A percentile compares a stretch with the other conserved stretches of the same genome.
phyloP scores from a whole-genome alignment of 2,888 invertebrate species.

The Cantharis rustica region DNA sequence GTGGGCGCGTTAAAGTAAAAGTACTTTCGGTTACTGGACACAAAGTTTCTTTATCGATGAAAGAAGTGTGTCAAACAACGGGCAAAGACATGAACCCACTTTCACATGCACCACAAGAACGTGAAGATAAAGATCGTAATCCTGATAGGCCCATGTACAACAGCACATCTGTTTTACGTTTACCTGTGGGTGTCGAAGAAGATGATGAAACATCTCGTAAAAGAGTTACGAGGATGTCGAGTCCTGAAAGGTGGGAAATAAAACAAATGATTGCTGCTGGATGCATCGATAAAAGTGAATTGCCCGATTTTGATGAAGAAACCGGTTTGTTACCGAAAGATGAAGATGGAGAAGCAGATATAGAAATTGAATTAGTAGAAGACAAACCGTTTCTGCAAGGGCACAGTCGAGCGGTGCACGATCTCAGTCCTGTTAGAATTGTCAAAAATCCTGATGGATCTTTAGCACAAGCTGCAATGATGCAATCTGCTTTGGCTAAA shows the following conservation, averaged over 20 bases:
- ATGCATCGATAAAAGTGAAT: slow-evolving; percentile 88
- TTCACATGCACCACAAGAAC: slow-evolving; percentile 68
- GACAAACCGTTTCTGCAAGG: slow-evolving; percentile 97
- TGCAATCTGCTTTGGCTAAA: slow-evolving; percentile 97
- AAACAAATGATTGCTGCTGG: slow-evolving; percentile 95
- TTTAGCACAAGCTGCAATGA: slow-evolving; percentile 98
- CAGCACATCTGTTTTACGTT: slow-evolving; percentile 56
- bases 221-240: slow-evolving; percentile 88
- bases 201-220: slow-evolving; percentile 83
- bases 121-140: slow-evolving; percentile 80
- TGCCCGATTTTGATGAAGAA: slow-evolving; percentile 98
- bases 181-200: slow-evolving; percentile 63
- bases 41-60: slow-evolving; percentile 95
- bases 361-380: slow-evolving; percentile 97
- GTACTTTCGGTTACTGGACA: slow-evolving; percentile 91
- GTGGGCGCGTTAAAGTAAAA: slow-evolving; percentile 89
- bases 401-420: slow-evolving; percentile 89
- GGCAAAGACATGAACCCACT: slow-evolving; percentile 94
- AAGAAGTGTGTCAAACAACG: slow-evolving; percentile 95
- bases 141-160: slow-evolving; percentile 85
- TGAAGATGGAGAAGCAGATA: slow-evolving; percentile 94
- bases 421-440: slow-evolving; percentile 91
- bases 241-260: slow-evolving; percentile 97
- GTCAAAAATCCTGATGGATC: slow-evolving; percentile 99
- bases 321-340: slow-evolving; percentile 90